Percentiles rank a stretch among this genome's conserved stretches.
Evolutionary conservation across 1,140 invertebrate genomes (phyloP).

Genomic region (Ips nitidus): DNA sequence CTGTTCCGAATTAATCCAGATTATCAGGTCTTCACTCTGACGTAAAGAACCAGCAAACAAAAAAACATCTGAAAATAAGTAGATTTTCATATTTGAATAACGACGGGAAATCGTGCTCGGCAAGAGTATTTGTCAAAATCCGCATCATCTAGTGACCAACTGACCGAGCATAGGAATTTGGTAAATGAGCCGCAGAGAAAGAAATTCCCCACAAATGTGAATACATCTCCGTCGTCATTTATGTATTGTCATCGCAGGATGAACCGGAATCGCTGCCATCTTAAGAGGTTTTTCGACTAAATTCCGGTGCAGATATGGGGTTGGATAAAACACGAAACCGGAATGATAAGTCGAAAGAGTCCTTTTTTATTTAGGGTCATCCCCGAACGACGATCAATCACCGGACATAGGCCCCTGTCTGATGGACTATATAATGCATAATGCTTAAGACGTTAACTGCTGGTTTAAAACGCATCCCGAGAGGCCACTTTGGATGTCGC

Average conservation of each 20-base stretch:
- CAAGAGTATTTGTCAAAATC: slow-evolving; percentile 45
- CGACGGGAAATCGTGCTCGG: slow-evolving; percentile 36
- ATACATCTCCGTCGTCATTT: slow-evolving; percentile 50
- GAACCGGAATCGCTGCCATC: slow-evolving; percentile 40
- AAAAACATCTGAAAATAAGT: too few relatives aligned
- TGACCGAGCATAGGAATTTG: slow-evolving; percentile 44
- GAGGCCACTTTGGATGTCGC: slow-evolving; percentile 47
- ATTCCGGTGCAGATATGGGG: slow-evolving; percentile 36
- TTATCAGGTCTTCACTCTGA: too few relatives aligned
- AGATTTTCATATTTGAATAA: slow-evolving; percentile 41
- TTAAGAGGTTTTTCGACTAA: slow-evolving; percentile 35
- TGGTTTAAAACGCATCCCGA: slow-evolving; percentile 50
- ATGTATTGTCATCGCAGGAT: slow-evolving; percentile 43
- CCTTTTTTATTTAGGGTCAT: slow-evolving; percentile 47
- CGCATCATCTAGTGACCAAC: slow-evolving; percentile 50
- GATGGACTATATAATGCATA: slow-evolving; percentile 52
- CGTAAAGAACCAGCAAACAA: too few relatives aligned
- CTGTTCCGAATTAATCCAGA: too few relatives aligned
- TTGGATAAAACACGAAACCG: slow-evolving; percentile 46
- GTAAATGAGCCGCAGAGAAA: slow-evolving; percentile 46
- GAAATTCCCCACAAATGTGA: slow-evolving; percentile 51
- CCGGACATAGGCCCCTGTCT: slow-evolving; percentile 45
- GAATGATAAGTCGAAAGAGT: slow-evolving; percentile 44
- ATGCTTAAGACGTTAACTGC: slow-evolving; percentile 53
- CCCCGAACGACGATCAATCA: slow-evolving; percentile 50